Evolutionary conservation across 2,113 vertebrate species (phyloP).

Genomic region (Ceyx melanurus): DNA sequence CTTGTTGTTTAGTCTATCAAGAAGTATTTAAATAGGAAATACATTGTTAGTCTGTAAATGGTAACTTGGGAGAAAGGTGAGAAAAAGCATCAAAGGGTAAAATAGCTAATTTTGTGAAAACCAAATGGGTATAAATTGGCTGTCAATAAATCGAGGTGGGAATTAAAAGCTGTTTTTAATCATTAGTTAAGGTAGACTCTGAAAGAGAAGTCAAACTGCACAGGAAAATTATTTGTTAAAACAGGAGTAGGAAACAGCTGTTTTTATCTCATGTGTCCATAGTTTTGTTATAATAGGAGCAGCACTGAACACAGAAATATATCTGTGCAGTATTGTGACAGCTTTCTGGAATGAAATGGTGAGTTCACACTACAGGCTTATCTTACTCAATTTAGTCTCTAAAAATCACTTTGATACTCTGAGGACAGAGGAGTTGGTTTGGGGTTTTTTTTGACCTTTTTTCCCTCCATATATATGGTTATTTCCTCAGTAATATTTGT

Average conservation of each 20-base stretch:
- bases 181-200: background rate
- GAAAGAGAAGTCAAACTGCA: background rate
- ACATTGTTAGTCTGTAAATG: background rate
- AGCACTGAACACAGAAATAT: background rate
- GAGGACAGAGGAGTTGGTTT: background rate
- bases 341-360: background rate
- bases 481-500: background rate
- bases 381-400: background rate
- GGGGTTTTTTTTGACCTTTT: background rate
- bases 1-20: background rate
- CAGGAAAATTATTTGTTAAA: background rate
- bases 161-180: background rate
- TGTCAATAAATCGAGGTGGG: background rate
- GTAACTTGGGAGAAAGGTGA: fast-evolving
- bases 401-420: background rate
- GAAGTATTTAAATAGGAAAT: background rate
- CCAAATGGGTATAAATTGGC: background rate
- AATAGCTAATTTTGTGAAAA: background rate
- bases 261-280: background rate
- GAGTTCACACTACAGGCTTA: background rate
- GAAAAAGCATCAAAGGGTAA: background rate
- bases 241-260: background rate
- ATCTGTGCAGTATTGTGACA: background rate
- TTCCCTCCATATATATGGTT: background rate
- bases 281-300: background rate